A percentile compares a stretch with the other conserved stretches of the same genome.
Conservation (phyloP, 2,113 vertebrate species). For the Mellivora capensis region DNA sequence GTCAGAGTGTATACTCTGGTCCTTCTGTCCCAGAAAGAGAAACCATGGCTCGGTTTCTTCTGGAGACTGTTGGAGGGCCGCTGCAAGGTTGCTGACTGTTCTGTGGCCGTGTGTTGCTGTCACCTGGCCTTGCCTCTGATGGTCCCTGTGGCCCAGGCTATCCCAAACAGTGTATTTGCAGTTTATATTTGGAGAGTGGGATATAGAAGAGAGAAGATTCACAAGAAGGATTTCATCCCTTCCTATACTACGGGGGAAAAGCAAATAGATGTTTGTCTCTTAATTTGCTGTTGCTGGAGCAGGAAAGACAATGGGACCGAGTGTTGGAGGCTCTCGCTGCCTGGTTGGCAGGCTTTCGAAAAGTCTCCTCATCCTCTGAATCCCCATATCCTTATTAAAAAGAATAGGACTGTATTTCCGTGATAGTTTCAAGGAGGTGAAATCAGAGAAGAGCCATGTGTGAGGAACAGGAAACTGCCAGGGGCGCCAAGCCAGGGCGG, state of each 20-base stretch:
- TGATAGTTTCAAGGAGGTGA: not conserved
- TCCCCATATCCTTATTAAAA: not conserved
- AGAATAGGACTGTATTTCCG: not conserved
- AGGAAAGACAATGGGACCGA: too few relatives aligned
- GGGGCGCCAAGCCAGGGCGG: rapidly evolving
- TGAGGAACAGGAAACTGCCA: not conserved
- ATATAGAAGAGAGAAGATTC: not conserved
- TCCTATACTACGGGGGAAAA: not conserved
- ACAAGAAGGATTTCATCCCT: not conserved
- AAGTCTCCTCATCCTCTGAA: rapidly evolving
- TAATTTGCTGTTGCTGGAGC: not conserved
- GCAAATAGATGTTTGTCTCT: not conserved
- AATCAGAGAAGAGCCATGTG: not conserved
- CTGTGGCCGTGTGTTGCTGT: not conserved
- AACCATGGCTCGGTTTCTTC: not conserved
- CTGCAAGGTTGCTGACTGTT: too few relatives aligned
- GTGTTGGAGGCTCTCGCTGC: rapidly evolving
- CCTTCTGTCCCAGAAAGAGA: not conserved
- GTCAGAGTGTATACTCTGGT: rapidly evolving
- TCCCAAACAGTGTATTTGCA: not conserved
- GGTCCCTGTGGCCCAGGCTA: not conserved
- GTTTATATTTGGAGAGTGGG: not conserved
- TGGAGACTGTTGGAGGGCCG: not conserved
- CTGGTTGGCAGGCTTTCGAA: not conserved
- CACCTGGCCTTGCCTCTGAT: not conserved